Conservation (phyloP, 2,797 vertebrate genomes). For the Sebastes melanostomus region DNA sequence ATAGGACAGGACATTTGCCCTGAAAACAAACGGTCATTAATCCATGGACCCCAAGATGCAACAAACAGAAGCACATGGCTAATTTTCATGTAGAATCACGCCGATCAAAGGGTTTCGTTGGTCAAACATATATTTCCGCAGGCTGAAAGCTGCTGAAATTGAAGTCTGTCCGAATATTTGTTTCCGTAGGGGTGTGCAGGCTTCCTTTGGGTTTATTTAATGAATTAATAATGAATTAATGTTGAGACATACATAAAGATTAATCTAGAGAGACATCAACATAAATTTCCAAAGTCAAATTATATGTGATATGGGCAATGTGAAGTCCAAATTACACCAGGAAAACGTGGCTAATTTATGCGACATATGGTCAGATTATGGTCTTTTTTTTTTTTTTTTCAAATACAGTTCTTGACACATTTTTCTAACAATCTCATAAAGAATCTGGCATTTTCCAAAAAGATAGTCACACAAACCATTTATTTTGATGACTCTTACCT, state of each 20-base stretch:
- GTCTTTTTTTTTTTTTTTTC: neutral
- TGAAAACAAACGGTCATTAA: too few relatives aligned
- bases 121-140: too few relatives aligned
- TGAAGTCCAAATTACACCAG: neutral
- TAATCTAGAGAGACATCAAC: neutral
- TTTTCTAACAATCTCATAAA: neutral
- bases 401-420: neutral
- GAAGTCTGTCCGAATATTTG: too few relatives aligned
- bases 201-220: too few relatives aligned
- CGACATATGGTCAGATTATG: neutral
- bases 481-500: conserved; percentile 12
- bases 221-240: neutral
- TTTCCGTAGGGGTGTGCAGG: too few relatives aligned
- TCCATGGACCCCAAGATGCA: too few relatives aligned
- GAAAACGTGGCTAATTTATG: neutral
- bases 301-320: neutral
- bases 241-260: neutral
- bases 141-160: too few relatives aligned
- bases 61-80: too few relatives aligned
- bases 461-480: conserved; percentile 25
- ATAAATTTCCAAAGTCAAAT: neutral
- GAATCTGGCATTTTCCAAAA: conserved; percentile 13
- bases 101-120: too few relatives aligned
- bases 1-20: too few relatives aligned
- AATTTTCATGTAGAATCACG: too few relatives aligned